Evolutionary conservation across 2,888 invertebrate genomes (phyloP), one percentile per base, ranked within the genome.

Genomic region (Alloplasta piceator): DNA sequence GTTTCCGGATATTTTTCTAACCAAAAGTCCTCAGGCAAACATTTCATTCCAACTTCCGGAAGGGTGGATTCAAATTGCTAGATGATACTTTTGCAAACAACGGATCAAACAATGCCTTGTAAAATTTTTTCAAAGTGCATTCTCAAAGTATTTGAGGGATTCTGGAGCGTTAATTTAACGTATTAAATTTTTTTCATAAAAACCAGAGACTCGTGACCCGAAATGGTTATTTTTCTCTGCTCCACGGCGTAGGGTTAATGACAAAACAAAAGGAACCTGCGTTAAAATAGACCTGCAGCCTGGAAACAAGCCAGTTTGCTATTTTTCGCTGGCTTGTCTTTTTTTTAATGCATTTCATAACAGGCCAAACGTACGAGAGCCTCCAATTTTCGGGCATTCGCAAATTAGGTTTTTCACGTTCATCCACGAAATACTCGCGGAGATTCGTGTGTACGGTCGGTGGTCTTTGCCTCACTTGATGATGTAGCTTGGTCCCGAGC

Each of bases 331-430:
- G 9, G 41, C 12, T 39, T 10, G 76, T 82, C 72, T 80, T 83
- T 84, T 82, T 84, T 85, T 83, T 85, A 85, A 88, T 87, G 86
- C 85, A 88, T 89, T 88, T 88, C 86, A 88, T 85, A 86, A 81
- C 80, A 85, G 85, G 79, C 82, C 63, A 67, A 72, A n/a, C n/a
- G 12, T 4, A 52, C 77, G 81, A 71, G 56, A 43, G 58, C 36
- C 55, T 82, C 61, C 80, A 60, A 56, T 83, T 71, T 83, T 82
- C 41, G 10, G 26, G 9, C n/a, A 61, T 48, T 14, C 14, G 41
- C 38, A 38, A 56, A 7, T n/a, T 48, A 82, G 84, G 82, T 83
- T 43, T 10, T 50, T 14, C 41, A 87, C 85, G 85, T 86, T 82
- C 83, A 85, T 85, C 84, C 82, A 81, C 80, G 85, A 88, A 87